Evolutionary conservation across 2,888 invertebrate species (phyloP).

Genomic region (Callinectes sapidus): DNA sequence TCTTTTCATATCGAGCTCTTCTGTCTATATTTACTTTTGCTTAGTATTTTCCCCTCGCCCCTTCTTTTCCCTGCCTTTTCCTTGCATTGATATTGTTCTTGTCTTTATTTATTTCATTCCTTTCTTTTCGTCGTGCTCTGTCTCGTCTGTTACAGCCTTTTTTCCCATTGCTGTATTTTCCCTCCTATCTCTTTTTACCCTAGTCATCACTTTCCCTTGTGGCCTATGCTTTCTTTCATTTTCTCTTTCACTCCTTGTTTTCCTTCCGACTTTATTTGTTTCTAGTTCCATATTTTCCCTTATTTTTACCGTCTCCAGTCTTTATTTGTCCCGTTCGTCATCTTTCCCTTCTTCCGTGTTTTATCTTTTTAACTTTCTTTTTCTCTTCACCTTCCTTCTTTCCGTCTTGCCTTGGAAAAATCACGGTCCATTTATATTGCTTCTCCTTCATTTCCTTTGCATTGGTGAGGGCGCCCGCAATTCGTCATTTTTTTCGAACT

Average conservation of each 20-base stretch:
- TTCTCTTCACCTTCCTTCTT: neutral
- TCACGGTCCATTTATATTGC: constrained; percentile 16
- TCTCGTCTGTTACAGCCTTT: no score
- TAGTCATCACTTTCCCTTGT: no score
- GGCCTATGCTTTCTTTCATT: no score
- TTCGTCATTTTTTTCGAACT: neutral
- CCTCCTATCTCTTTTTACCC: no score
- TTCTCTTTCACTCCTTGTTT: neutral
- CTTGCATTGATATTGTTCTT: no score
- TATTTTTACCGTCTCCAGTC: neutral
- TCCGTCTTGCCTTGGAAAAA: constrained; percentile 1
- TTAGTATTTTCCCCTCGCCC: no score
- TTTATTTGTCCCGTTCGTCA: neutral
- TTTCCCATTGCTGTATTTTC: no score
- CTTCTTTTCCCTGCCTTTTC: no score
- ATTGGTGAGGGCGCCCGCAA: constrained; percentile 3
- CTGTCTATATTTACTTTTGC: no score
- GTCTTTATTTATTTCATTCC: no score
- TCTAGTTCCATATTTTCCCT: neutral
- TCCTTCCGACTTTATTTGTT: neutral
- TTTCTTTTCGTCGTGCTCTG: no score
- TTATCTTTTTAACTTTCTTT: neutral
- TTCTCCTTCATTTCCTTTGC: constrained; percentile 15
- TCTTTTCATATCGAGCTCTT: no score
- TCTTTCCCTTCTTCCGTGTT: neutral